phyloP scores from a whole-genome alignment of 2,797 vertebrate species.

The Thalassophryne amazonica region DNA sequence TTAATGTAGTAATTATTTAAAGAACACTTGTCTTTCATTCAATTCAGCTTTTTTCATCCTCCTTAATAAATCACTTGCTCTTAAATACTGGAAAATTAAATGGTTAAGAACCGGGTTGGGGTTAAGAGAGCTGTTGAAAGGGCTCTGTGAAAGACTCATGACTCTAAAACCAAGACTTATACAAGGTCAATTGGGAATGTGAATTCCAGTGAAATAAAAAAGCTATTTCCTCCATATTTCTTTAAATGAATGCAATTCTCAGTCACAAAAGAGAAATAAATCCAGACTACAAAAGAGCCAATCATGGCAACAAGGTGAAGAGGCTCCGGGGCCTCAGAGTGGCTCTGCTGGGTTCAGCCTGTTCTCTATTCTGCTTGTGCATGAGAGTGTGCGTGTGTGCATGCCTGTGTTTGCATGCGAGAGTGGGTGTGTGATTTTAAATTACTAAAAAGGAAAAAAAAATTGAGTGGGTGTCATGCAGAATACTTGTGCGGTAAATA shows the following conservation, averaged over 20 bases:
- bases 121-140: background rate
- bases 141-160: background rate
- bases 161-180: constrained; percentile 11
- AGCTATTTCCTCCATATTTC: constrained; percentile 31
- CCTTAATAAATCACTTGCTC: background rate
- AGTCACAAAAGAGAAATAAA: constrained; percentile 22
- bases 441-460: too few relatives aligned
- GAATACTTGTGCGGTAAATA: too few relatives aligned
- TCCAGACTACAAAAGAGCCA: constrained; percentile 44
- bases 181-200: constrained; percentile 11
- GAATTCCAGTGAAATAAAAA: constrained; percentile 22
- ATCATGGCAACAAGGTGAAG: constrained; percentile 46
- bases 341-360: constrained; percentile 16
- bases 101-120: background rate
- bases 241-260: constrained; percentile 37
- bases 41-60: background rate
- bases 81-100: constrained; percentile 8
- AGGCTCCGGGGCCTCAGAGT: constrained; percentile 13
- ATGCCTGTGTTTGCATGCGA: constrained; percentile 12
- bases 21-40: background rate
- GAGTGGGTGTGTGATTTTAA: background rate
- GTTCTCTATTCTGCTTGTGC: constrained; percentile 34
- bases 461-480: too few relatives aligned
- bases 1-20: too few relatives aligned
- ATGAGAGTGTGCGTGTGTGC: background rate